Conservation (phyloP, 2,797 vertebrate genomes). For the Notoglanidium macrostoma region DNA sequence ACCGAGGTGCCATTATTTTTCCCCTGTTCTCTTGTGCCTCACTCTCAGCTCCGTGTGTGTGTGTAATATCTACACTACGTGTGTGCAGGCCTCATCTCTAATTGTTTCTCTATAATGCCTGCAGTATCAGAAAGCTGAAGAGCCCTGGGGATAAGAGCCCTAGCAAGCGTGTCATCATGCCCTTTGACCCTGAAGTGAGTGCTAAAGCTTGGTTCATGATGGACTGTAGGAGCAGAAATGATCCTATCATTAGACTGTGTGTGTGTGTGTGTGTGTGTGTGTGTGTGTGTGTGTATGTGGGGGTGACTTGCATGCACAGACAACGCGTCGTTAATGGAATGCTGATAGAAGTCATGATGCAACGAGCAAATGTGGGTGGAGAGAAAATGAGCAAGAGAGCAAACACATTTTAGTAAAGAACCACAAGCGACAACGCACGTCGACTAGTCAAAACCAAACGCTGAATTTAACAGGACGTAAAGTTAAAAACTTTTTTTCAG, state of each 20-base stretch:
- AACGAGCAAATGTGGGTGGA: neutral
- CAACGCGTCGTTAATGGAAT: neutral
- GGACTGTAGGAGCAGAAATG: constrained; percentile 50
- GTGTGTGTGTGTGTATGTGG: neutral
- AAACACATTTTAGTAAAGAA: neutral
- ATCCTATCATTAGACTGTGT: constrained; percentile 20
- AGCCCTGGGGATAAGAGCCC: constrained; percentile 10
- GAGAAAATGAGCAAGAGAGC: neutral
- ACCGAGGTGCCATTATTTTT: constrained; percentile 9
- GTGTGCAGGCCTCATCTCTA: constrained; percentile 31
- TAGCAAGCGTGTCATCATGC: constrained; percentile 20
- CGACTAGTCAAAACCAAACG: neutral
- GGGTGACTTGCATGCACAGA: neutral
- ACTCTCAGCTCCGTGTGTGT: neutral
- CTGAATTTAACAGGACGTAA: neutral
- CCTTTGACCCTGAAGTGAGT: constrained; percentile 46
- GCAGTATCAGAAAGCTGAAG: constrained; percentile 21
- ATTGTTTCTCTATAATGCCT: constrained; percentile 43
- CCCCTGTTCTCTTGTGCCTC: neutral
- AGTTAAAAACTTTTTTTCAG: neutral
- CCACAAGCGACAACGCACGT: neutral
- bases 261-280: neutral
- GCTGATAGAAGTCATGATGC: neutral
- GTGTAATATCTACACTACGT: neutral
- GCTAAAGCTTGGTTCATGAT: constrained; percentile 51